Evolutionary conservation across 1,140 invertebrate genomes (phyloP), one percentile per base, ranked within the genome.

Genomic region (Tetraneura akinire): DNA sequence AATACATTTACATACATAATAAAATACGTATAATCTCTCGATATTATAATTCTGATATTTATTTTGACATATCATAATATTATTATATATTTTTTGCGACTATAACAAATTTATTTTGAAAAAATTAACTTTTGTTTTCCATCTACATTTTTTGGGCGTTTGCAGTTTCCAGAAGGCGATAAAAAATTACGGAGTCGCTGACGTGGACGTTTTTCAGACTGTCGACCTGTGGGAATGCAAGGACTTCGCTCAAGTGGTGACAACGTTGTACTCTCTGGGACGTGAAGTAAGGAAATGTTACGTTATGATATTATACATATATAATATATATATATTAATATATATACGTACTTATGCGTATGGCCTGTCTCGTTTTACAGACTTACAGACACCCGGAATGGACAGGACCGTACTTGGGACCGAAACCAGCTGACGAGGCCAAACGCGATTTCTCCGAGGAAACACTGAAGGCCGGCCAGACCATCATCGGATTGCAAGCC

Each of bases 191-290:
- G 96, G 96, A 13, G 94, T 98, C 4, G 89, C 91, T 11, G 93
- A 96, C 83, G 90, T 92, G 8, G 96, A 98, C 84, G 89, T 96
- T 3, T 98, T 98, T 89, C 96, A 97, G 86, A 95, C 96, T 0
- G 94, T 95, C 10, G 96, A 98, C 85, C 88, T 98, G 8, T 98
- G 91, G 89, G 96, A 98, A 85, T 92, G 92, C 85, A 96, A 97
- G 85, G 96, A 98, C 85, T 95, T 98, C 82, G 90, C 92, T 11
- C 90, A 93, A 83, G 96, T 98, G 1, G 93, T 94, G 9, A 91
- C 91, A 73, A 94, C 93, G 47, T 90, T 98, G 78, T 95, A 94
- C 85, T 93, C 95, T 45, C 89, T 98, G 73, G 96, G 94, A 14
- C 90, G 96, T 84, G 91, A 92, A 84, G 94, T 96, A 89, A 87